Evolutionary conservation across 2,797 vertebrate genomes (phyloP).

Genomic region (Cercopithecus hamlyni): DNA sequence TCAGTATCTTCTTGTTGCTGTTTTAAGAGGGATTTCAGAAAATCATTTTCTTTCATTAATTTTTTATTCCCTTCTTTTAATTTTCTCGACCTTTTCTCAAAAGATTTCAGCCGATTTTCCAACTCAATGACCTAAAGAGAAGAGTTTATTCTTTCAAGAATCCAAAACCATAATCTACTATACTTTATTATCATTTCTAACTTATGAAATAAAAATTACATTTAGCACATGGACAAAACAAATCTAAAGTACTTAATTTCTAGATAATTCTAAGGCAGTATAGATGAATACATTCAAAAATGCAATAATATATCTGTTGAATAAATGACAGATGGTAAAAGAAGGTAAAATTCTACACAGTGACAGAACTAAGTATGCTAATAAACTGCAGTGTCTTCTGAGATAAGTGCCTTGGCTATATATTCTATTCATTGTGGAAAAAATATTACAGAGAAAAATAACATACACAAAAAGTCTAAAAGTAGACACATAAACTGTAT

Average conservation of each 20-base stretch:
- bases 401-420: constrained; percentile 70
- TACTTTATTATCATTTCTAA: constrained; percentile 66
- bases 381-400: constrained; percentile 72
- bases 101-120: constrained; percentile 80
- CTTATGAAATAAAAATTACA: constrained; percentile 69
- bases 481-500: constrained; percentile 17
- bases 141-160: constrained; percentile 57
- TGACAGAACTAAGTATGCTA: constrained; percentile 77
- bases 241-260: constrained; percentile 75
- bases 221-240: constrained; percentile 79
- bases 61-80: constrained; percentile 88
- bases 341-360: constrained; percentile 80
- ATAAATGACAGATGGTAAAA: constrained; percentile 82
- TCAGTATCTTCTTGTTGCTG: constrained; percentile 83
- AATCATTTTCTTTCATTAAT: constrained; percentile 85
- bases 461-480: constrained; percentile 39
- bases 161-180: not conserved
- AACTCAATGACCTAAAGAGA: constrained; percentile 81
- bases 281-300: constrained; percentile 78
- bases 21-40: constrained; percentile 86
- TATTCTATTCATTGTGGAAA: constrained; percentile 62
- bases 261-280: constrained; percentile 75
- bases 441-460: constrained; percentile 53
- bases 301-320: constrained; percentile 83
- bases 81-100: constrained; percentile 84